Conservation (phyloP, 2,888 invertebrate species). For the Nycteola revayana region DNA sequence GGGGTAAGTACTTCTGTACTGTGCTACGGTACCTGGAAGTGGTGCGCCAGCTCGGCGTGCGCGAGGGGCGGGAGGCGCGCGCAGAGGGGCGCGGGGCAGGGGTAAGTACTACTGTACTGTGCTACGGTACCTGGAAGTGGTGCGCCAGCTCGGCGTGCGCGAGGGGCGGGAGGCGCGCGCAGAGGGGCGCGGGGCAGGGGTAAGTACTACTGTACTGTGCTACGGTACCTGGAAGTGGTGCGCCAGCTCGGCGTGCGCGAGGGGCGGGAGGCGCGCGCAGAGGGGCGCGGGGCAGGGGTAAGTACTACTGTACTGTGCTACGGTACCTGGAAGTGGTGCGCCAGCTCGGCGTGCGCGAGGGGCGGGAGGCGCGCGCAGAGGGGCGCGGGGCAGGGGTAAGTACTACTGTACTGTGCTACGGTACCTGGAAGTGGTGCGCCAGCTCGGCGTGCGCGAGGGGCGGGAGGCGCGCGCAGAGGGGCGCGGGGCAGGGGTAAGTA, state of each 20-base stretch:
- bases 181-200: slow-evolving; percentile 35
- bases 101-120: no score
- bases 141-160: slow-evolving; percentile 3
- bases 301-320: neutral
- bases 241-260: neutral
- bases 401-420: no score
- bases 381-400: slow-evolving; percentile 2
- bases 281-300: neutral
- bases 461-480: slow-evolving; percentile 42
- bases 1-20: neutral
- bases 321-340: slow-evolving; percentile 5
- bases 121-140: slow-evolving; percentile 29
- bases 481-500: no score
- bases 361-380: neutral
- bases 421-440: slow-evolving; percentile 31
- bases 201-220: no score
- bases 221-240: slow-evolving; percentile 23
- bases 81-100: slow-evolving; percentile 3
- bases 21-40: slow-evolving; percentile 1
- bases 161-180: slow-evolving; percentile 35
- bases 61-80: slow-evolving; percentile 1
- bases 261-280: slow-evolving; percentile 7
- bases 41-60: slow-evolving; percentile 4
- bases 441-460: slow-evolving; percentile 10
- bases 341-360: slow-evolving; percentile 3